These are phyloP conservation scores for Paralichthys olivaceus DNA, from an alignment of 2,113 vertebrate species.

Conservation along the genomic window DNA sequence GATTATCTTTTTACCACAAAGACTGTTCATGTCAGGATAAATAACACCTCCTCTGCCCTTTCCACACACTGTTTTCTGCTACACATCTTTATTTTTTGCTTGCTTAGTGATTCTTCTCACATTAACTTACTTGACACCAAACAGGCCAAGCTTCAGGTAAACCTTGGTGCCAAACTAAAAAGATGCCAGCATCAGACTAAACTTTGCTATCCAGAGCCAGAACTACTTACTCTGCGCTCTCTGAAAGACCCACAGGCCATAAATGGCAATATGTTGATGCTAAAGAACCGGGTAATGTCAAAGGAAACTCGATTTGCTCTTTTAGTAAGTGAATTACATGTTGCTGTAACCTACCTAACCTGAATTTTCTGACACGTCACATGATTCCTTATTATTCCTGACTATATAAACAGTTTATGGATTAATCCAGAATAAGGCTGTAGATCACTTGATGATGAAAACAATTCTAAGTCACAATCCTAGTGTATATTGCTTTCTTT, in stretches of 20 bases:
- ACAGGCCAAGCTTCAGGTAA: slow-evolving; percentile 19
- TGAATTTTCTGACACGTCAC: not conserved
- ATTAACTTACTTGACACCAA: slow-evolving; percentile 19
- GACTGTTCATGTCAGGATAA: slow-evolving; percentile 41
- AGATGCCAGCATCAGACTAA: slow-evolving; percentile 19
- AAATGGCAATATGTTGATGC: slow-evolving; percentile 16
- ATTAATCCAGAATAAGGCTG: not conserved
- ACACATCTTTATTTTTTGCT: slow-evolving; percentile 8
- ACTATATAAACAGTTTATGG: not conserved
- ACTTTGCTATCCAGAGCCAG: slow-evolving; percentile 12
- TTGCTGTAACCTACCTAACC: not conserved
- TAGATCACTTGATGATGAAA: not conserved
- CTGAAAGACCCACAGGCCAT: not conserved
- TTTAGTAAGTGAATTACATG: not conserved
- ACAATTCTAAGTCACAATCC: not conserved
- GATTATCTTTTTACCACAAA: slow-evolving; percentile 51
- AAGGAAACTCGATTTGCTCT: not conserved
- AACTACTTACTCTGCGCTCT: not conserved
- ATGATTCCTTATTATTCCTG: too few species aligned
- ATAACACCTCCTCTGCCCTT: slow-evolving; percentile 7
- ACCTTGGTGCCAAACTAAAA: slow-evolving; percentile 12
- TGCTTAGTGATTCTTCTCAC: slow-evolving; percentile 26
- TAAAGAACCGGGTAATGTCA: not conserved
- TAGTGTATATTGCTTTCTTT: not conserved
- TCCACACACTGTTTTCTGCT: not conserved